Conservation (phyloP, 2,888 invertebrate genomes). For the Leptinotarsa haldemani region DNA sequence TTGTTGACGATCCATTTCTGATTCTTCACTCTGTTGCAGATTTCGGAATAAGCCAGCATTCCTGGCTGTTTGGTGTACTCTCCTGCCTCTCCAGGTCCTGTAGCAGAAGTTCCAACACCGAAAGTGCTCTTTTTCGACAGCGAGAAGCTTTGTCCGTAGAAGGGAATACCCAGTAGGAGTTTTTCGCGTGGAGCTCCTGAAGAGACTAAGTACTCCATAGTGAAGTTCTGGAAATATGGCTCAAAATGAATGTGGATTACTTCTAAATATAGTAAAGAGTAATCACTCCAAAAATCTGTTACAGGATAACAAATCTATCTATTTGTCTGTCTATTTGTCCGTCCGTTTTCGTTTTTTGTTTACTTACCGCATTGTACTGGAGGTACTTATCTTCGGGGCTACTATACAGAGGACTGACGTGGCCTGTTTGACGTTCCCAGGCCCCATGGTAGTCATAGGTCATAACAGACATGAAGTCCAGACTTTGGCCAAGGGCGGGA, state of each 20-base stretch:
- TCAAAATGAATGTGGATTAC: too few relatives aligned
- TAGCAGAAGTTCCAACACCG: slow-evolving; percentile 73
- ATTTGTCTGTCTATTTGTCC: too few relatives aligned
- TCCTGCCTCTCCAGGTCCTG: slow-evolving; percentile 83
- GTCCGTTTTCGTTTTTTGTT: too few relatives aligned
- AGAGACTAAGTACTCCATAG: slow-evolving; percentile 79
- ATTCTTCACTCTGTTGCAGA: slow-evolving; percentile 79
- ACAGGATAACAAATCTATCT: too few relatives aligned
- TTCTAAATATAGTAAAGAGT: too few relatives aligned
- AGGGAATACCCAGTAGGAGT: slow-evolving; percentile 83
- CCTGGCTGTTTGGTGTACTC: slow-evolving; percentile 88
- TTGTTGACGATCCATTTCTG: slow-evolving; percentile 76
- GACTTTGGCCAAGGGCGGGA: slow-evolving; percentile 73
- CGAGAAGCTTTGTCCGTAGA: slow-evolving; percentile 89
- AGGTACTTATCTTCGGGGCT: slow-evolving; percentile 75
- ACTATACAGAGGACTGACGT: slow-evolving; percentile 82
- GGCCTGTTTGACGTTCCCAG: slow-evolving; percentile 86
- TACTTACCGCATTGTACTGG: slow-evolving; percentile 81
- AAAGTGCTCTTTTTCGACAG: slow-evolving; percentile 67
- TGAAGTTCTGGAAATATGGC: slow-evolving; percentile 74
- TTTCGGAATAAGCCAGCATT: slow-evolving; percentile 89
- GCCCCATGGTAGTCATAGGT: slow-evolving; percentile 90
- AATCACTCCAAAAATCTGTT: too few relatives aligned
- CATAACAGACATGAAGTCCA: slow-evolving; percentile 88
- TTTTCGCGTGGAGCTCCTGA: slow-evolving; percentile 84